These are phyloP conservation scores for Anas acuta DNA, from an alignment of 2,797 vertebrate species.

Conservation along the genomic window DNA sequence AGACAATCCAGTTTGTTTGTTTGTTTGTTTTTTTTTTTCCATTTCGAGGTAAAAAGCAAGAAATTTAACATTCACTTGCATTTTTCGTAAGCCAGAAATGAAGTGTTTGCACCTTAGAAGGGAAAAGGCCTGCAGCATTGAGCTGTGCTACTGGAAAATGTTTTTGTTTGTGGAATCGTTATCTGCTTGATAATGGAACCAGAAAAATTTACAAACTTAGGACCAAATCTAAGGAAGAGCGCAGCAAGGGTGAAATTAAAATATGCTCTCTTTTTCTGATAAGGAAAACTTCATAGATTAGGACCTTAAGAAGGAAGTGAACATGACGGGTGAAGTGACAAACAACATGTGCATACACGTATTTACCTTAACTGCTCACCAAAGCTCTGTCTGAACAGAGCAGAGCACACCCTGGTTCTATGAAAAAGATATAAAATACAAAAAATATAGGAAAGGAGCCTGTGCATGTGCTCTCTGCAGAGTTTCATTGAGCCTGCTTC, in stretches of 20 bases:
- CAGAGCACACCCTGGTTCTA: accelerated
- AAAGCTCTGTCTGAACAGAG: not conserved
- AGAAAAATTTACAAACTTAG: not conserved
- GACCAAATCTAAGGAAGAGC: not conserved
- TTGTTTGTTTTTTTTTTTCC: not conserved
- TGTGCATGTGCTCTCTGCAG: not conserved
- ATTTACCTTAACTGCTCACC: not conserved
- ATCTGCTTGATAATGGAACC: not conserved
- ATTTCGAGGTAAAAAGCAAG: not conserved
- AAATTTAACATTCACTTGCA: not conserved
- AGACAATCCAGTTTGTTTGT: not conserved
- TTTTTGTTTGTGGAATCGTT: not conserved
- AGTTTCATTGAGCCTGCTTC: not conserved
- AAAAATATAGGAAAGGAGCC: not conserved
- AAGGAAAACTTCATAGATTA: not conserved
- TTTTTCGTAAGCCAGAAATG: not conserved
- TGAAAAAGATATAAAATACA: not conserved
- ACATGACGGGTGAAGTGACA: not conserved
- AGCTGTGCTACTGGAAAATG: not conserved
- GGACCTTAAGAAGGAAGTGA: not conserved
- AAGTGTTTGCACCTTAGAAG: not conserved
- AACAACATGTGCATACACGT: accelerated
- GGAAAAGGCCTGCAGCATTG: not conserved
- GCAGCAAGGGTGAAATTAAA: not conserved
- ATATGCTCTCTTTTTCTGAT: not conserved